Evolutionary conservation across 2,888 invertebrate genomes (phyloP).

Genomic region (Tridacna crocea): DNA sequence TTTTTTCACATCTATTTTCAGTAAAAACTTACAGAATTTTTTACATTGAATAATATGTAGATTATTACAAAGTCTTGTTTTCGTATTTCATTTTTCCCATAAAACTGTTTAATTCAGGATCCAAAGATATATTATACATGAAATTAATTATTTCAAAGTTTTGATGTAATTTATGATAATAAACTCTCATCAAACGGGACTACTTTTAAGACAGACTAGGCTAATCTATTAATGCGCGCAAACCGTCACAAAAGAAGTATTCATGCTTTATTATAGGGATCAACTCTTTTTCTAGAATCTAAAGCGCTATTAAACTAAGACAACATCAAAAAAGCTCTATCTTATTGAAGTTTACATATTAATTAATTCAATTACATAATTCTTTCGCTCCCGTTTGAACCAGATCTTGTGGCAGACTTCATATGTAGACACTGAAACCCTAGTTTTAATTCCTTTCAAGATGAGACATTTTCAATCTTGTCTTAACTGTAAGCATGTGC

Average conservation of each 20-base stretch:
- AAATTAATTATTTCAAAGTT: slow-evolving; percentile 24
- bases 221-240: slow-evolving; percentile 30
- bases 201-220: slow-evolving; percentile 29
- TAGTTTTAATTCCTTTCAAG: too few relatives aligned
- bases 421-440: too few relatives aligned
- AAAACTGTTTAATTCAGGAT: neutral
- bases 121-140: neutral
- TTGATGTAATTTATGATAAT: slow-evolving; percentile 27
- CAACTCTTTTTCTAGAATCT: slow-evolving; percentile 19
- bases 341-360: slow-evolving; percentile 35
- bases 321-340: slow-evolving; percentile 37
- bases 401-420: neutral
- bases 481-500: too few relatives aligned
- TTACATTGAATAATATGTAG: too few relatives aligned
- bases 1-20: too few relatives aligned
- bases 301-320: slow-evolving; percentile 27
- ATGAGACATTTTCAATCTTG: too few relatives aligned
- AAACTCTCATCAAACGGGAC: slow-evolving; percentile 23
- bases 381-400: slow-evolving; percentile 29
- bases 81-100: neutral
- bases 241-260: slow-evolving; percentile 24
- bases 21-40: too few relatives aligned
- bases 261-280: slow-evolving; percentile 20
- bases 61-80: too few relatives aligned
- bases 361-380: slow-evolving; percentile 37